A percentile compares a stretch with the other conserved stretches of the same genome.
Conservation (phyloP, 2,113 vertebrate species). For the Centrocercus urophasianus region DNA sequence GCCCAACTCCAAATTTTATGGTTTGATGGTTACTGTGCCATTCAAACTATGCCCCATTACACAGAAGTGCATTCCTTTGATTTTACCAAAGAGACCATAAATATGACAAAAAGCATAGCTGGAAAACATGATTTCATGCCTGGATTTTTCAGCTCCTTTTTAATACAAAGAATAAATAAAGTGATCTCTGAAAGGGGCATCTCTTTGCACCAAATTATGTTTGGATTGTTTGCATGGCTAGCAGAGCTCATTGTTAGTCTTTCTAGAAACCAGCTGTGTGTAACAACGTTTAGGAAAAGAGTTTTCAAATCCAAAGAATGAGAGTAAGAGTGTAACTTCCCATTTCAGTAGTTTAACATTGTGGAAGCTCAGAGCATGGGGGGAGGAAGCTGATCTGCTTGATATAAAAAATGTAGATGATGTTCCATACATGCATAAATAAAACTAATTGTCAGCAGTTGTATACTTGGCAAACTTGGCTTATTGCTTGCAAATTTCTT, state of each 20-base stretch:
- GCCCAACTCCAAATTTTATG: constrained; percentile 25
- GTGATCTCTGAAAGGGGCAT: constrained; percentile 9
- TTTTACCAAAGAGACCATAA: constrained; percentile 64
- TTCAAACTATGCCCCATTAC: constrained; percentile 49
- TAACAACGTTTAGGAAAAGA: background rate
- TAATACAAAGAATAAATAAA: constrained; percentile 39
- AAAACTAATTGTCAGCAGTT: background rate
- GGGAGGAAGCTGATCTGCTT: background rate
- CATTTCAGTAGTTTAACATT: background rate
- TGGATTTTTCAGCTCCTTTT: constrained; percentile 48
- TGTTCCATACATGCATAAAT: constrained; percentile 7
- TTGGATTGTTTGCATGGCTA: background rate
- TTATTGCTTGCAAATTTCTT: constrained; percentile 28
- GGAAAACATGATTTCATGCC: constrained; percentile 62
- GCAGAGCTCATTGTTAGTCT: constrained; percentile 18
- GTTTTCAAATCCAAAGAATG: constrained; percentile 4
- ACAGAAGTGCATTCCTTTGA: constrained; percentile 61
- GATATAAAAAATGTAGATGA: background rate
- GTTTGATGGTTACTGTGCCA: constrained; percentile 28
- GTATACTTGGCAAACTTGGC: background rate
- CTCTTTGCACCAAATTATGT: constrained; percentile 11
- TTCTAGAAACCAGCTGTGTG: background rate
- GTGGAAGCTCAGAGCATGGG: background rate
- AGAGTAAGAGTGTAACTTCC: background rate
- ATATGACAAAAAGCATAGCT: constrained; percentile 49